These are phyloP conservation scores for Amphilophus citrinellus DNA, from an alignment of 2,113 vertebrate genomes.

Conservation along the genomic window DNA sequence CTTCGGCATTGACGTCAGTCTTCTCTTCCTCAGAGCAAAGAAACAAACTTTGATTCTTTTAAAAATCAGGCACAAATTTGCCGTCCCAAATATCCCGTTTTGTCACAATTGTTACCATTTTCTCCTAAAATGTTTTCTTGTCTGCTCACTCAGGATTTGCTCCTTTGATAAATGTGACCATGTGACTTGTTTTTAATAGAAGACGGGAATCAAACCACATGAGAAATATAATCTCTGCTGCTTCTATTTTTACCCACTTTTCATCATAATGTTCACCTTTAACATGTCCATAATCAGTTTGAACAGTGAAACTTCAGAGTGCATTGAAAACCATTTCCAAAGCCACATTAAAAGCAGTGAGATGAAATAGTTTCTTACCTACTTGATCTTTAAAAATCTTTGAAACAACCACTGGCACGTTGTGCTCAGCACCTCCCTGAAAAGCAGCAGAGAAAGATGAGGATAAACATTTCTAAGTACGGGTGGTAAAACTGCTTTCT, in stretches of 20 bases:
- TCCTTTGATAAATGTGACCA: background rate
- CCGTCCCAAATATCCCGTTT: too few species aligned
- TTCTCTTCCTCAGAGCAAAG: background rate
- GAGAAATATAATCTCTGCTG: background rate
- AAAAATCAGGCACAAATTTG: too few species aligned
- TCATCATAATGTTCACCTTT: background rate
- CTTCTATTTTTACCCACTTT: background rate
- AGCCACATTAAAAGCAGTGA: background rate
- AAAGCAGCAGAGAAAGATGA: slow-evolving; percentile 66
- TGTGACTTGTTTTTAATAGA: background rate
- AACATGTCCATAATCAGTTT: background rate
- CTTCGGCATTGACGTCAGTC: background rate
- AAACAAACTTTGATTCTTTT: background rate
- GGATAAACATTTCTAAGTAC: background rate
- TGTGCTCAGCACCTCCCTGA: slow-evolving; percentile 94
- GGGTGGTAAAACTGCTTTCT: background rate
- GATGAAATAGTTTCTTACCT: slow-evolving; percentile 83
- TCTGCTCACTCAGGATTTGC: too few species aligned
- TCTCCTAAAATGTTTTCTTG: too few species aligned
- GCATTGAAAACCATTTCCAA: background rate
- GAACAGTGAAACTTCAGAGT: background rate
- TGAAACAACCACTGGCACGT: slow-evolving; percentile 94
- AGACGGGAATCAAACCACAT: background rate
- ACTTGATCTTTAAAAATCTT: slow-evolving; percentile 96
- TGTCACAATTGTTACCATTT: background rate